A percentile compares a stretch with the other conserved stretches of the same genome.
Evolutionary conservation across 2,113 vertebrate genomes (phyloP).

Genomic region (Spea bombifrons): DNA sequence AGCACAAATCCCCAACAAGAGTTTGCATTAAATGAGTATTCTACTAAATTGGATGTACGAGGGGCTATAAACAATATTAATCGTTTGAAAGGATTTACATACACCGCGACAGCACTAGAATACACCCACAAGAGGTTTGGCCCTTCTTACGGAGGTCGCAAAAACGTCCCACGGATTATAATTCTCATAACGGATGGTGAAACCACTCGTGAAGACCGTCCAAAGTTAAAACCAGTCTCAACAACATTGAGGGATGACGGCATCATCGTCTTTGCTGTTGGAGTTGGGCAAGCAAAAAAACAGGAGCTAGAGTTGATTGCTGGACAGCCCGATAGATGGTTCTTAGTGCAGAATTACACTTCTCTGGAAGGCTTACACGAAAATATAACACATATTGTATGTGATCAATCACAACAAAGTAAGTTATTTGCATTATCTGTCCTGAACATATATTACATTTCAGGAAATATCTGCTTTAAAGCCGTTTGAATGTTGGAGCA

Average conservation of each 20-base stretch:
- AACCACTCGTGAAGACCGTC: conserved; percentile 51
- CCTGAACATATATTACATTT: neutral
- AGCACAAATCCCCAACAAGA: conserved; percentile 41
- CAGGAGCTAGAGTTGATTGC: conserved; percentile 65
- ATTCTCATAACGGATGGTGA: conserved; percentile 73
- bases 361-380: conserved; percentile 61
- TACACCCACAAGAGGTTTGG: conserved; percentile 62
- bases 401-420: conserved; percentile 43
- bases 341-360: conserved; percentile 61
- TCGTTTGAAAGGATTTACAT: conserved; percentile 49
- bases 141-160: conserved; percentile 57
- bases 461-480: neutral
- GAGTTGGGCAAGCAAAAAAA: conserved; percentile 58
- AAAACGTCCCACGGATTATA: conserved; percentile 62
- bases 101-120: conserved; percentile 64
- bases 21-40: conserved; percentile 61
- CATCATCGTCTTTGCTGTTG: conserved; percentile 67
- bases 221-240: conserved; percentile 48
- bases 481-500: too few species aligned
- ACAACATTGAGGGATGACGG: conserved; percentile 50
- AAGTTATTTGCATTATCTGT: neutral
- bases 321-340: conserved; percentile 54
- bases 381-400: conserved; percentile 64
- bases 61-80: conserved; percentile 57
- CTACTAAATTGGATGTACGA: conserved; percentile 54